These are phyloP conservation scores for Trachelus stipa DNA, from an alignment of 2,888 invertebrate species.

Conservation along the genomic window DNA sequence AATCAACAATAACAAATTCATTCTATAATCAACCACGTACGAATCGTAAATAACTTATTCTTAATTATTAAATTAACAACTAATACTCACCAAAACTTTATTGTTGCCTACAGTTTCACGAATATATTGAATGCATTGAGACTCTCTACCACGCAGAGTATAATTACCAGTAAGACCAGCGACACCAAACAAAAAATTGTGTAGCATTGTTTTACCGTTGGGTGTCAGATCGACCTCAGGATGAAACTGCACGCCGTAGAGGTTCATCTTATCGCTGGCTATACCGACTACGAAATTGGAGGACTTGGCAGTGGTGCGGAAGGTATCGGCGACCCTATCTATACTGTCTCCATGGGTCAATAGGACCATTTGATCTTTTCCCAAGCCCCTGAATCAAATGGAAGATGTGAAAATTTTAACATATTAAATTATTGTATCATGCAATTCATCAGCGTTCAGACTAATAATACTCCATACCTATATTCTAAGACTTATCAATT, in stretches of 20 bases:
- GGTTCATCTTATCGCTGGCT: conserved; percentile 87
- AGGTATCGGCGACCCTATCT: conserved; percentile 88
- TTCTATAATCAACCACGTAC: background rate
- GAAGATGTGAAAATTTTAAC: background rate
- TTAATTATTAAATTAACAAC: conserved; percentile 10
- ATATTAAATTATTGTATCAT: background rate
- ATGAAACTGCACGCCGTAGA: conserved; percentile 98
- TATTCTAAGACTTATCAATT: background rate
- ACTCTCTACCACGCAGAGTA: conserved; percentile 89
- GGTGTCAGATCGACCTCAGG: conserved; percentile 97
- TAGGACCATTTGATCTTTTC: conserved; percentile 88
- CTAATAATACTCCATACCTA: background rate
- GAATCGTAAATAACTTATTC: conserved; percentile 14
- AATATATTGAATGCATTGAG: conserved; percentile 92
- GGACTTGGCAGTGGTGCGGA: conserved; percentile 88
- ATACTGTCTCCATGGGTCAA: conserved; percentile 98
- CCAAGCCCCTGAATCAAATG: conserved; percentile 78
- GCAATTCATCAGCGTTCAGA: background rate
- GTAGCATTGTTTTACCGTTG: conserved; percentile 91
- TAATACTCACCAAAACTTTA: conserved; percentile 86
- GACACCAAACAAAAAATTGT: conserved; percentile 94
- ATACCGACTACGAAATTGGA: conserved; percentile 88
- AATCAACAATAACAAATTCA: conserved; percentile 31
- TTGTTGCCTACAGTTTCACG: conserved; percentile 88
- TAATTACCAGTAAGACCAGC: conserved; percentile 87